Percentiles rank a stretch among this genome's conserved stretches.
Conservation (phyloP, 2,113 vertebrate genomes). For the Verasper variegatus region DNA sequence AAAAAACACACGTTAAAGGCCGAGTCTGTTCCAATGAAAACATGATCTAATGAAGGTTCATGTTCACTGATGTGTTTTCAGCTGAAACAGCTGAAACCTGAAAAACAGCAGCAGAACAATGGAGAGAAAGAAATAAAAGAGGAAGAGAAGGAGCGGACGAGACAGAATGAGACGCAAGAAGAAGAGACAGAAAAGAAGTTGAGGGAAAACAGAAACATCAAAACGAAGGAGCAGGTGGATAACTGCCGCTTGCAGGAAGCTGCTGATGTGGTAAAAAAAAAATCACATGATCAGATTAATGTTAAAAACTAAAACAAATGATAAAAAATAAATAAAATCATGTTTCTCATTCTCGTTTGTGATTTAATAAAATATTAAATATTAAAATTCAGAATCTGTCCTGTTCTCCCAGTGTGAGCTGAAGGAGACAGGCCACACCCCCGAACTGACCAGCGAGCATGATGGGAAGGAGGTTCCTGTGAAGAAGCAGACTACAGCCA, state of each 20-base stretch:
- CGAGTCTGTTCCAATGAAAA: too few relatives aligned
- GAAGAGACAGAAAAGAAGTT: not conserved
- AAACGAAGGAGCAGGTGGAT: slow-evolving; percentile 29
- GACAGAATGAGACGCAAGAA: not conserved
- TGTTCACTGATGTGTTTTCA: slow-evolving; percentile 20
- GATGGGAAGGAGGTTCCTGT: slow-evolving; percentile 62
- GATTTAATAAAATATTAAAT: too few relatives aligned
- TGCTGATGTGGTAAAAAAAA: slow-evolving; percentile 58
- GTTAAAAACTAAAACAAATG: not conserved
- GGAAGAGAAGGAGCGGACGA: not conserved
- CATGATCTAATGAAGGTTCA: too few relatives aligned
- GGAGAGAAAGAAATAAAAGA: slow-evolving; percentile 1
- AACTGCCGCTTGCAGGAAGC: slow-evolving; percentile 49
- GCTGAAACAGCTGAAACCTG: slow-evolving; percentile 50
- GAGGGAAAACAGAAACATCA: slow-evolving; percentile 17
- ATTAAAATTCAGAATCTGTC: not conserved
- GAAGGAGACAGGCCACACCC: slow-evolving; percentile 81
- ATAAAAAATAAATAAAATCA: not conserved
- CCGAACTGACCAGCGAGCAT: slow-evolving; percentile 67
- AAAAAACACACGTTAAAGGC: too few relatives aligned
- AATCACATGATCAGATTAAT: not conserved
- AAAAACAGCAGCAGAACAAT: slow-evolving; percentile 1
- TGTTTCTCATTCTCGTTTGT: too few relatives aligned
- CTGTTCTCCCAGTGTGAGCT: slow-evolving; percentile 58
- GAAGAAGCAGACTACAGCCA: slow-evolving; percentile 49